Base-by-base conservation (phyloP, 2,113 vertebrate species). In the Poicephalus gulielmi region DNA sequence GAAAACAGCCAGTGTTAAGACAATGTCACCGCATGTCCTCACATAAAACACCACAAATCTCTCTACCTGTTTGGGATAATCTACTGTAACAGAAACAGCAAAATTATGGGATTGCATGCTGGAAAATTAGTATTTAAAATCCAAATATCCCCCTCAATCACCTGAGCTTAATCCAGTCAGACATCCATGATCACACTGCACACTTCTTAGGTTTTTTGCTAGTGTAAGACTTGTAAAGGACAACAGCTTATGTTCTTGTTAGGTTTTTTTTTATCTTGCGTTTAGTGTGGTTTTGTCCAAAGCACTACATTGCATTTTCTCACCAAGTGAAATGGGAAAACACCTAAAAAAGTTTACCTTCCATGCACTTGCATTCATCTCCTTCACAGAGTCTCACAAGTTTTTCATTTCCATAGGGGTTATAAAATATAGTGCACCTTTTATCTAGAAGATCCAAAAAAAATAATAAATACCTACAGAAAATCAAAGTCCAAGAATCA, bases 321-420 rank as follows among this genome's bases (percentile, higher is more conserved):
- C 57, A 70, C 14, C 41, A 46, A 41, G 23, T 28, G 18, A 57
- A 79, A 68, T 3, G 17, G 60, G 52, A 67, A 73, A 66, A 30
- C 5, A 41, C 20, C 28, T 69, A 10, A 50, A 28, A 39, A 41
- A 35, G 23, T 39, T 97, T 98, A 99, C 99, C 99, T 98, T 98
- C 98, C 96, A 99, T 98, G 90, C 99, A 99, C 86, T 98, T 98
- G 96, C 99, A 99, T 33, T 98, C 84, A 8, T 97, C 91, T 39
- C 96, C 99, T 94, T 98, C 97, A 95, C 99, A 99, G 75, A 99
- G 96, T 69, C 95, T 98, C 95, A 98, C 96, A 39, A 99, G 98
- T 24, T 94, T 98, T 83, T 98, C 97, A 31, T 98, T 97, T 96
- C 90, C 88, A 7, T 98, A 88, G 14, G 95, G 94, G 30, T 98